Evolutionary conservation across 2,888 invertebrate species (phyloP).

Genomic region (Euphydryas editha): DNA sequence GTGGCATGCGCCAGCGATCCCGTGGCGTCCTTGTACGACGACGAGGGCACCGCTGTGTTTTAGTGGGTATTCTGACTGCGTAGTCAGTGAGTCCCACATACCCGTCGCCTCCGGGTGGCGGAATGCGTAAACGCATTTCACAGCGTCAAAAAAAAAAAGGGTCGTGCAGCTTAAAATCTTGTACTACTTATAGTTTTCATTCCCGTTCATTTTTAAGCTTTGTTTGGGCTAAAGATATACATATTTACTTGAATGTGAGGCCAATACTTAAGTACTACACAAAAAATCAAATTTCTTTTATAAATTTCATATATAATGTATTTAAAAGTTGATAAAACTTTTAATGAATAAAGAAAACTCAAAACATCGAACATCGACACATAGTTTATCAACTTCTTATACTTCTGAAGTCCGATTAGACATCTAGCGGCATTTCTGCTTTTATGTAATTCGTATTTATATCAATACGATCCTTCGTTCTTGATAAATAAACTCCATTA

Average conservation of each 20-base stretch:
- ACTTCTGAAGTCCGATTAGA: constrained; percentile 6
- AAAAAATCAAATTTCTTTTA: neutral
- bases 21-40: no score
- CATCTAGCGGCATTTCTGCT: neutral
- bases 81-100: no score
- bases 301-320: neutral
- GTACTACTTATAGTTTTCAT: no score
- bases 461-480: constrained; percentile 54
- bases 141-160: no score
- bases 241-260: neutral
- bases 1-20: no score
- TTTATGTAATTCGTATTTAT: constrained; percentile 45
- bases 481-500: constrained; percentile 54
- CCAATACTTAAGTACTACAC: neutral
- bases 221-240: no score
- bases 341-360: constrained; percentile 2
- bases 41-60: no score
- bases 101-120: no score
- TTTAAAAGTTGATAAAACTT: constrained; percentile 3
- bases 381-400: constrained; percentile 10
- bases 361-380: neutral
- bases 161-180: no score
- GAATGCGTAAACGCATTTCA: no score
- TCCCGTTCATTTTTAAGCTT: neutral
- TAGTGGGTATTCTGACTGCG: no score